Evolutionary conservation across 1,140 invertebrate genomes (phyloP), one percentile per base, ranked within the genome.

Genomic region (Brachionus koreanus): DNA sequence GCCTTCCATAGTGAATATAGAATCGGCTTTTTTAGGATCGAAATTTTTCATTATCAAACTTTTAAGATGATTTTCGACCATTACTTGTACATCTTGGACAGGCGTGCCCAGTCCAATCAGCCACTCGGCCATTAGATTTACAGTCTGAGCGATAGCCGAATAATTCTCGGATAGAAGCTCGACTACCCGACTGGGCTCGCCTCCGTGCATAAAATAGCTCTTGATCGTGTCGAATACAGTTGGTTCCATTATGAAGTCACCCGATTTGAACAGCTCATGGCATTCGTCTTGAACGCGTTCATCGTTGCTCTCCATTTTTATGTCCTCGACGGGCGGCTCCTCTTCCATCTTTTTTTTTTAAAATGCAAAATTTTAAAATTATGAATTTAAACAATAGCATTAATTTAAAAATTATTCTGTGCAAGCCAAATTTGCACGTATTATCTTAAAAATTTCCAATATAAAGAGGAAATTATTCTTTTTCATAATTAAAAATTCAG

Each of bases 191-290:
- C 97, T 95, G 29, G 96, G 96, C 88, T 94, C 95, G 3, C 97
- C 97, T 83, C 96, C 96, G 57, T 95, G 94, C 91, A 97, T 94
- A 86, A 98, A 96, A 89, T 97, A 98, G 85, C 93, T 88, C 89
- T 97, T 97, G 0, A 98, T 89, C 85, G 96, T 94, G 16, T 92
- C 92, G 87, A 97, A 97, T 85, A 98, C 97, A 19, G 94, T 94
- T 16, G 96, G 95, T 88, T 98, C 97, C 96, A 98, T 98, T 77
- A 99, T 98, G 87, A 95, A 98, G 91, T 99, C 97, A 12, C 93
- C 84, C 33, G 84, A 86, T 42, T 84, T 84, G 83, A 89, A 87
- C 46, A 83, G 83, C 25, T 94, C 92, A 52, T 96, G 89, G 86
- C 95, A 97, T 89, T 96, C 94, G 85, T 92, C 91, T 65, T 95